Percentiles rank a stretch among this genome's conserved stretches.
phyloP scores from a whole-genome alignment of 2,113 vertebrate species.

The Forbesichthys papilliferus region DNA sequence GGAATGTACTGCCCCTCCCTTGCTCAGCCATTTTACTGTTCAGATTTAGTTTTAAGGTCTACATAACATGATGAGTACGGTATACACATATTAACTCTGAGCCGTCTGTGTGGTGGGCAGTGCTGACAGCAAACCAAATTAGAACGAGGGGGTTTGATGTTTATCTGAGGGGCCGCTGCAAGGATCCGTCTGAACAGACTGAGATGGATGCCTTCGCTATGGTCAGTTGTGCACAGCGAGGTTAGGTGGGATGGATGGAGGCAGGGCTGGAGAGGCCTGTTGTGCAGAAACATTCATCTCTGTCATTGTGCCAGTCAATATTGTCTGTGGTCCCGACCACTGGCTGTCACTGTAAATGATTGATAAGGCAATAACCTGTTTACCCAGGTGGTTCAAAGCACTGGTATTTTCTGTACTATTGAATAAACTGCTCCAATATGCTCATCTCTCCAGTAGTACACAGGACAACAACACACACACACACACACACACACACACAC shows the following conservation, averaged over 20 bases:
- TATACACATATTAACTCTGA: slow-evolving; percentile 14
- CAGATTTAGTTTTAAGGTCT: not conserved
- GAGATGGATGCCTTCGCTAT: not conserved
- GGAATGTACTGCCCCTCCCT: too few relatives aligned
- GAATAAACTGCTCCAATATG: slow-evolving; percentile 50
- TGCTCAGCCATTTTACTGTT: too few relatives aligned
- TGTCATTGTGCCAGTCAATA: slow-evolving; percentile 71
- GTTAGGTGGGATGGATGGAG: slow-evolving; percentile 30
- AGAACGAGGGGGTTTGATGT: not conserved
- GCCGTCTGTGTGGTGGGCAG: slow-evolving; percentile 8
- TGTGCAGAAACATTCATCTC: slow-evolving; percentile 61
- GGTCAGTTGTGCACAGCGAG: not conserved
- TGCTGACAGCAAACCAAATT: slow-evolving; percentile 15
- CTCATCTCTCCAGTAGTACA: slow-evolving; percentile 39
- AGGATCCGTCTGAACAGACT: slow-evolving; percentile 6
- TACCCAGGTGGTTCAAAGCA: slow-evolving; percentile 65
- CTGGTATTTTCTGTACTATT: slow-evolving; percentile 50
- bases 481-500: not conserved
- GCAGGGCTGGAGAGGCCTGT: slow-evolving; percentile 27
- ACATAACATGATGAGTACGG: not conserved
- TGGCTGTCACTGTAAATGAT: slow-evolving; percentile 63
- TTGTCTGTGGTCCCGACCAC: slow-evolving; percentile 59
- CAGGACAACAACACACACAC: slow-evolving; percentile 13
- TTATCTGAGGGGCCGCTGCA: slow-evolving; percentile 4
- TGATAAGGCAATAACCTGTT: slow-evolving; percentile 75